Evolutionary conservation across 2,113 vertebrate species (phyloP).

Genomic region (Oenanthe melanoleuca): DNA sequence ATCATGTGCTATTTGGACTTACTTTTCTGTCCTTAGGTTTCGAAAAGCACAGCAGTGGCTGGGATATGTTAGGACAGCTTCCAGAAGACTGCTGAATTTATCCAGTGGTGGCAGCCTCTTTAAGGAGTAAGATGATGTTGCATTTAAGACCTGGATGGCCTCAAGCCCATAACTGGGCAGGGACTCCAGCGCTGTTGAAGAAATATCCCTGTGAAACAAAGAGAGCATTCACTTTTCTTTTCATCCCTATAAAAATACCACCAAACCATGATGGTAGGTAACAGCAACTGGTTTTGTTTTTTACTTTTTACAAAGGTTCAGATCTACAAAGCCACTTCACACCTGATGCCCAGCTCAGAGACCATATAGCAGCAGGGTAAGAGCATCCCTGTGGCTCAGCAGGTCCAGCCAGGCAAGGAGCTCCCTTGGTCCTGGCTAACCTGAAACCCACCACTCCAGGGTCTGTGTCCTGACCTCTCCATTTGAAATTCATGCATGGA

Average conservation of each 20-base stretch:
- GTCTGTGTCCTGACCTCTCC: not conserved
- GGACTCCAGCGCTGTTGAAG: slow-evolving; percentile 84
- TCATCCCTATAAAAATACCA: not conserved
- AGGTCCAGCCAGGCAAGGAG: not conserved
- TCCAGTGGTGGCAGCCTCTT: slow-evolving; percentile 87
- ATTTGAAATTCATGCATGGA: not conserved
- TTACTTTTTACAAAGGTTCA: not conserved
- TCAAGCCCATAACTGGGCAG: slow-evolving; percentile 83
- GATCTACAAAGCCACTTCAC: not conserved
- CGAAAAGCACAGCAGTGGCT: slow-evolving; percentile 94
- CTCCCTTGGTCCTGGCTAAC: not conserved
- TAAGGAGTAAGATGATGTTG: slow-evolving; percentile 80
- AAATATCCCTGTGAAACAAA: slow-evolving; percentile 83
- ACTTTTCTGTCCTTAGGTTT: slow-evolving; percentile 80
- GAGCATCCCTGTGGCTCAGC: not conserved
- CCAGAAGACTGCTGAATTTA: slow-evolving; percentile 81
- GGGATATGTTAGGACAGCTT: slow-evolving; percentile 87
- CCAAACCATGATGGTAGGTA: not conserved
- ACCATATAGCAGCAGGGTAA: not conserved
- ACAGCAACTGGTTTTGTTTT: fast-evolving
- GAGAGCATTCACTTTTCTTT: not conserved
- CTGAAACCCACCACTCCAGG: not conserved
- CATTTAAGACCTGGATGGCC: slow-evolving; percentile 83
- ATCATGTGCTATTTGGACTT: slow-evolving; percentile 29
- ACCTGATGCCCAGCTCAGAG: not conserved